Base-by-base conservation (phyloP, 2,113 vertebrate genomes). In the Erythrocercus mccallii region DNA sequence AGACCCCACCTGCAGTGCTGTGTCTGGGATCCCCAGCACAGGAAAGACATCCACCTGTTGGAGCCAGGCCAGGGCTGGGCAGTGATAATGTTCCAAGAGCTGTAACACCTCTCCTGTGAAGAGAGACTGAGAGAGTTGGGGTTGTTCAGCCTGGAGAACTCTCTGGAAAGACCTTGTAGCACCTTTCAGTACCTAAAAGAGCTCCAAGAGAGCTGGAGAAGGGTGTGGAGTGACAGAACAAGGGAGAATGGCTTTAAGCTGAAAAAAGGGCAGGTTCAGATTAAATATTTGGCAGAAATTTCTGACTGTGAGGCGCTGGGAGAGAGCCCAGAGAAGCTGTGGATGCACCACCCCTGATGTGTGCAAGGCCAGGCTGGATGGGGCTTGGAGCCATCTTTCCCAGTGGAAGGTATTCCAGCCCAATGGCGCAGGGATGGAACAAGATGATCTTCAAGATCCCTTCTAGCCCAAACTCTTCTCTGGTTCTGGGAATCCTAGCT, bases 31-130 rank as follows among this genome's bases (percentile, higher is more conserved):
- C 40, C 24, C 47, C 61, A 61, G n/a, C 70, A 22, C 61, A 40
- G 38, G 12, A n/a, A 20, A 12, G 5, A 33, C 15, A 12, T 2
- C 0, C 5, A 47, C 20, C 69, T 66, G 33, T 2, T 5, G 23
- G 61, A 68, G 47, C 20, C 30, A n/a, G 53, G 51, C 58, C 60
- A 60, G 53, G 21, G 14, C 0, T 31, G 53, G 53, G 38, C 78
- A 53, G 20, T 25, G 45, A 40, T 22, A 45, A 53, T 68, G 53
- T 61, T 68, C 54, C n/a, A 47, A 21, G 54, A 22, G 54, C 45
- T 51, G 27, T 18, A 44, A 20, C 44, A 51, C 4, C 13, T 60
- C 54, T 76, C n/a, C n/a, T 53, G 0, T 22, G 17, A 40, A 12
- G 54, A 54, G 11, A 74, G 38, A 28, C n/a, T 31, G 30, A 23